Conservation (phyloP, 2,888 invertebrate species). For the Muschampia plurimacula region DNA sequence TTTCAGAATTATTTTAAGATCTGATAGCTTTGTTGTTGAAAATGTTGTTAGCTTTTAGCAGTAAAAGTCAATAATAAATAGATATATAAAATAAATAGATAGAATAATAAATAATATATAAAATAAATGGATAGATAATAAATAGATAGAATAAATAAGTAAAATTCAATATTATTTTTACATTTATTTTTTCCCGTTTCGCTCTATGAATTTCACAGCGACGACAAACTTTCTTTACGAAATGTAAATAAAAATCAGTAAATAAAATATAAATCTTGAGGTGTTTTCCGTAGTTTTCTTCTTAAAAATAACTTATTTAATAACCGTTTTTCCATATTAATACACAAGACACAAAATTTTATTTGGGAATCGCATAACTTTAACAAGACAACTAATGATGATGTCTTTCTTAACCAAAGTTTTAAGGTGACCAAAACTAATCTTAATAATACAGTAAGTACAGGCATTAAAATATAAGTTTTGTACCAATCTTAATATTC, state of each 20-base stretch:
- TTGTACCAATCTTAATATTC: neutral
- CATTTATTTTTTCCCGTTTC: neutral
- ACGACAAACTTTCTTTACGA: slow-evolving; percentile 13
- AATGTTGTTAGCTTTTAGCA: neutral
- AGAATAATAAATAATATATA: no score
- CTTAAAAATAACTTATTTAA: slow-evolving; percentile 6
- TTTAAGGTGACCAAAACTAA: no score
- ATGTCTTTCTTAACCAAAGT: no score
- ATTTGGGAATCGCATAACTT: neutral
- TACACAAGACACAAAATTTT: neutral
- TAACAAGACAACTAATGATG: neutral
- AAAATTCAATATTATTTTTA: neutral
- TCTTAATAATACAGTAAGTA: no score
- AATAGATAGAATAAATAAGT: no score
- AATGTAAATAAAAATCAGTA: slow-evolving; percentile 3
- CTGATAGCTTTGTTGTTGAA: neutral
- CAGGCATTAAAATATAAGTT: neutral
- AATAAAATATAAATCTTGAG: slow-evolving; percentile 40
- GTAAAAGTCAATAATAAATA: no score
- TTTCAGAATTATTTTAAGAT: no score
- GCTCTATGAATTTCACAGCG: neutral
- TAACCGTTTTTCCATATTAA: neutral
- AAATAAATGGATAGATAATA: no score
- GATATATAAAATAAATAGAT: no score
- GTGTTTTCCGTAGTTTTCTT: slow-evolving; percentile 51